These are phyloP conservation scores for Ormyrus pomaceus DNA, from an alignment of 2,888 invertebrate genomes.

Conservation along the genomic window DNA sequence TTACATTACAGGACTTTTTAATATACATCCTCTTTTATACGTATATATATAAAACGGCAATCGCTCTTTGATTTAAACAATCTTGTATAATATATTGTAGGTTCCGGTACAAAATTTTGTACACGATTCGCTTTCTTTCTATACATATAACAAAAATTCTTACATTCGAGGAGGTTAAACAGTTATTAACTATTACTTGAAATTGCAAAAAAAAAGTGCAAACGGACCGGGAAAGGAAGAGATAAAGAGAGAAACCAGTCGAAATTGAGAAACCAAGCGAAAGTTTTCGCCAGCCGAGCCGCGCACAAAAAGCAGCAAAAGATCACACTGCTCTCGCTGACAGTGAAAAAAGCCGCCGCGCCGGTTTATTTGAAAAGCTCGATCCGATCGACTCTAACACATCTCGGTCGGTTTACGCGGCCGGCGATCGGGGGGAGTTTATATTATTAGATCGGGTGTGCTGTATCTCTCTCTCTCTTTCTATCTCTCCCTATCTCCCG, in stretches of 20 bases:
- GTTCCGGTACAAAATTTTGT: conserved; percentile 6
- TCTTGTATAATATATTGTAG: background rate
- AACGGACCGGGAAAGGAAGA: no score
- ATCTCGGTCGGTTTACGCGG: conserved; percentile 14
- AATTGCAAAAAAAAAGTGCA: no score
- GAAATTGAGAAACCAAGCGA: no score
- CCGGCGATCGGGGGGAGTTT: conserved; percentile 58
- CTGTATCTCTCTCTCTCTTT: conserved; percentile 60
- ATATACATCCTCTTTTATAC: background rate
- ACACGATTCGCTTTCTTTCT: conserved; percentile 30
- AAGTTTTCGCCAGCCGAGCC: no score
- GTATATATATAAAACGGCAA: conserved; percentile 28
- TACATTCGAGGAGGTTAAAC: conserved; percentile 4
- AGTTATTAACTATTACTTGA: background rate
- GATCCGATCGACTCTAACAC: background rate
- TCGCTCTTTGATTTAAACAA: conserved; percentile 24
- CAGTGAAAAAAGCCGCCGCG: background rate
- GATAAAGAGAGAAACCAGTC: no score
- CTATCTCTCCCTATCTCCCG: conserved; percentile 18
- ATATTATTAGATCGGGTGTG: conserved; percentile 67
- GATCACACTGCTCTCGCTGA: no score
- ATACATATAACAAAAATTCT: conserved; percentile 25
- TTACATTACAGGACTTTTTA: no score
- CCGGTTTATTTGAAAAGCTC: conserved; percentile 34
- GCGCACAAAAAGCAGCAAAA: no score